Percentiles rank a stretch among this genome's conserved stretches.
Conservation (phyloP, 2,797 vertebrate genomes). For the Acipenser oxyrinchus region DNA sequence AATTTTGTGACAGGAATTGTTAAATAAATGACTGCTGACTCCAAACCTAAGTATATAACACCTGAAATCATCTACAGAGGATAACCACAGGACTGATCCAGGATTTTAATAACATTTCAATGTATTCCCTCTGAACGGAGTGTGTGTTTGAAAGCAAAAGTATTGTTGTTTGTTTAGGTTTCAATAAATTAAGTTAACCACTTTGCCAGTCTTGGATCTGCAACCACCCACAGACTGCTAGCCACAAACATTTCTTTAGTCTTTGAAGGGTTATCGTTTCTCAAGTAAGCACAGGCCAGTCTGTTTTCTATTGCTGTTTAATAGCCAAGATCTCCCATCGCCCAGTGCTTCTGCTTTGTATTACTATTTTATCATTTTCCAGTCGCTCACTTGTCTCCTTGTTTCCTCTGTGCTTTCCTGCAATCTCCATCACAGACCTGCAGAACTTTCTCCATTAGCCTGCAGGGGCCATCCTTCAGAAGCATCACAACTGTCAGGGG, state of each 20-base stretch:
- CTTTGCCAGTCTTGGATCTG: too few species aligned
- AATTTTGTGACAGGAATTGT: too few species aligned
- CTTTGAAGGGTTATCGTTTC: background rate
- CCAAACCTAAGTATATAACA: too few species aligned
- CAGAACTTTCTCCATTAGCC: background rate
- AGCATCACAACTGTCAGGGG: slow-evolving; percentile 1
- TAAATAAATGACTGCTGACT: too few species aligned
- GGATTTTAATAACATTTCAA: too few species aligned
- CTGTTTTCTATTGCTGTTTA: slow-evolving; percentile 4
- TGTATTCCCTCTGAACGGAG: too few species aligned
- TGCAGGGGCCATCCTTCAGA: background rate
- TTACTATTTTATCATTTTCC: slow-evolving; percentile 18
- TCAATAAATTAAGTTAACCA: too few species aligned
- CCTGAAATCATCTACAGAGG: too few species aligned
- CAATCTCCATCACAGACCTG: background rate
- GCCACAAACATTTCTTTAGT: background rate
- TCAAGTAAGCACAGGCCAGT: background rate
- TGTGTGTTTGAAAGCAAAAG: too few species aligned
- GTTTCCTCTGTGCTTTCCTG: background rate
- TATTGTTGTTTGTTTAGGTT: too few species aligned
- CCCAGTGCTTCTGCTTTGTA: background rate
- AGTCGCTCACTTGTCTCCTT: background rate
- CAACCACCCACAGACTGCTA: too few species aligned
- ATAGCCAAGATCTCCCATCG: slow-evolving; percentile 12
- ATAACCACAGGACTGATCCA: too few species aligned